phyloP scores from a whole-genome alignment of 2,888 invertebrate genomes.

The Nomada fabriciana region DNA sequence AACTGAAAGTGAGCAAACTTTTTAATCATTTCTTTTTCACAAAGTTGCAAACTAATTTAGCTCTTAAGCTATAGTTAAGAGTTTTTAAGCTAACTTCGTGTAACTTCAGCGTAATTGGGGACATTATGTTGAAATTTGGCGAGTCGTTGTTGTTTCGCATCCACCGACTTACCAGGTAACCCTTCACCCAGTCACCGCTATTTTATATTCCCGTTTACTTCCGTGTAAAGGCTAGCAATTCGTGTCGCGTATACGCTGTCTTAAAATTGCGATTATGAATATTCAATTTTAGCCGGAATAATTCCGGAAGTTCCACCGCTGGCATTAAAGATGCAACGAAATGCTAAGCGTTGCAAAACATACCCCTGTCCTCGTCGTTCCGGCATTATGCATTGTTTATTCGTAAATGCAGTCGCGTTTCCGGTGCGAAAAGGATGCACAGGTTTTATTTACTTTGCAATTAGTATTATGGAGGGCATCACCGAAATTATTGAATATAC shows the following conservation, averaged over 20 bases:
- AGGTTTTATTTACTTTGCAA: background rate
- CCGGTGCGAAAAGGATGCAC: background rate
- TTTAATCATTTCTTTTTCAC: too few relatives aligned
- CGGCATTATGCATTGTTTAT: conserved; percentile 19
- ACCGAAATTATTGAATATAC: background rate
- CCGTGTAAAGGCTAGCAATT: conserved; percentile 6
- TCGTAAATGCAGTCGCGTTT: conserved; percentile 11
- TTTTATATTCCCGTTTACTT: conserved; percentile 21
- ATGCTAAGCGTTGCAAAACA: conserved; percentile 42
- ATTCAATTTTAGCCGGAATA: conserved; percentile 42
- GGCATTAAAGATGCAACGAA: conserved; percentile 52
- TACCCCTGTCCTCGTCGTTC: background rate
- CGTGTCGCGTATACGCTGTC: conserved; percentile 14
- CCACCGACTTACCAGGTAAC: background rate
- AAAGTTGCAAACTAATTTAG: too few relatives aligned
- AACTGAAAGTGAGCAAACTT: too few relatives aligned
- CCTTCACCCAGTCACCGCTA: background rate
- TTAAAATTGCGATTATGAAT: conserved; percentile 52
- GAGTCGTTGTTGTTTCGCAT: background rate
- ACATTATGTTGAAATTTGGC: background rate
- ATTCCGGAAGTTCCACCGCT: conserved; percentile 26
- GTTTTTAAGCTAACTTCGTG: background rate
- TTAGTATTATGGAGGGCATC: background rate
- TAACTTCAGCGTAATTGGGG: background rate
- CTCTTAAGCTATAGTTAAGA: too few relatives aligned